Percentiles rank a stretch among this genome's conserved stretches.
Evolutionary conservation across 2,888 invertebrate genomes (phyloP).

Genomic region (Cyrtodaria siliqua): DNA sequence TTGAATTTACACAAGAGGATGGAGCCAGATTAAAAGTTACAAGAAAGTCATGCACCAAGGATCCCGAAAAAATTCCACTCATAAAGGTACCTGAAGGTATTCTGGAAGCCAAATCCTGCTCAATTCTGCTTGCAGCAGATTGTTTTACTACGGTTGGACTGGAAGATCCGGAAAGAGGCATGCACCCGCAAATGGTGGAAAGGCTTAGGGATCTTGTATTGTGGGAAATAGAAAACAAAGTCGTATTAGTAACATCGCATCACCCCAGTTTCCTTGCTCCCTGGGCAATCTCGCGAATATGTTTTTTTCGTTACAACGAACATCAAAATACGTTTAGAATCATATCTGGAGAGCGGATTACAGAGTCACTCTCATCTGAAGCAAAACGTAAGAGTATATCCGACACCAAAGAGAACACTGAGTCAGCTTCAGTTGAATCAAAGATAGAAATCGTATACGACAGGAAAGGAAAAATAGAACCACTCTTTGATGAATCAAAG

Average conservation of each 20-base stretch:
- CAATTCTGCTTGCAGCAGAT: conserved; percentile 13
- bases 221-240: conserved; percentile 6
- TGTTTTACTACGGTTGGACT: conserved; percentile 22
- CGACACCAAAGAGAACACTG: no score
- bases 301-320: not conserved
- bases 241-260: conserved; percentile 8
- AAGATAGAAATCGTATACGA: no score
- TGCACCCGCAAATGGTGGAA: conserved; percentile 35
- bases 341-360: not conserved
- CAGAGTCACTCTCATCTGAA: not conserved
- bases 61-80: not conserved
- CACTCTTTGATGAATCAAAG: no score
- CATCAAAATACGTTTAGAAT: not conserved
- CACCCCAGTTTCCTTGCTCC: not conserved
- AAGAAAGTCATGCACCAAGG: no score
- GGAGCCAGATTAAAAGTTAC: not conserved
- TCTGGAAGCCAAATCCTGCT: conserved; percentile 15
- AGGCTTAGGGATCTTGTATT: conserved; percentile 20
- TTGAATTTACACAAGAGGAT: not conserved
- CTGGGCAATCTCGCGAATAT: not conserved
- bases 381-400: no score
- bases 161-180: conserved; percentile 31
- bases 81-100: conserved; percentile 24
- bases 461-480: no score
- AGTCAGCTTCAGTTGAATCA: no score